A percentile compares a stretch with the other conserved stretches of the same genome.
Evolutionary conservation across 2,797 vertebrate genomes (phyloP).

Genomic region (Scomberomorus guttatus): DNA sequence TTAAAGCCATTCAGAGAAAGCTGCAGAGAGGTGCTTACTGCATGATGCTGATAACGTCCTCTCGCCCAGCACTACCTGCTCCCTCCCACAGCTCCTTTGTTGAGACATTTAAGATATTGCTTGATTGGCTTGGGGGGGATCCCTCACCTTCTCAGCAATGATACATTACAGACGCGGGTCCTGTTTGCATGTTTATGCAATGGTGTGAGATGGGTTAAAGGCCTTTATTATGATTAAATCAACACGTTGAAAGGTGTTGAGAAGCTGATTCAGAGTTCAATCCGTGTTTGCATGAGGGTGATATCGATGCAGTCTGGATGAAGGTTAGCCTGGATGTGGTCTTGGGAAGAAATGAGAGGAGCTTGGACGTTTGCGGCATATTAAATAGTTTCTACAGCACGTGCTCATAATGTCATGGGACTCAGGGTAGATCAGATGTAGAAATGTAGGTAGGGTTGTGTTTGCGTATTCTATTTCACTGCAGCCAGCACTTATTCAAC

Average conservation of each 20-base stretch:
- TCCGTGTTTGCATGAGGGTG: slow-evolving; percentile 13
- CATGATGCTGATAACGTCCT: slow-evolving; percentile 57
- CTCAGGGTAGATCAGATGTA: slow-evolving; percentile 11
- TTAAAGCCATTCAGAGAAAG: slow-evolving; percentile 48
- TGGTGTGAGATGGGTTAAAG: not conserved
- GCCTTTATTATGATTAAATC: slow-evolving; percentile 12
- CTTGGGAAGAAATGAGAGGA: slow-evolving; percentile 8
- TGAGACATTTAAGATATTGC: slow-evolving; percentile 45
- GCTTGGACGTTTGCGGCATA: slow-evolving; percentile 26
- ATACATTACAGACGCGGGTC: not conserved
- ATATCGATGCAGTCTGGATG: slow-evolving; percentile 5
- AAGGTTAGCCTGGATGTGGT: slow-evolving; percentile 13
- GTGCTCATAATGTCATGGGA: slow-evolving; percentile 25
- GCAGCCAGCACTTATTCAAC: slow-evolving; percentile 7
- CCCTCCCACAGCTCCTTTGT: slow-evolving; percentile 21
- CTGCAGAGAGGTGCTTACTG: slow-evolving; percentile 60
- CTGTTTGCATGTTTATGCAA: slow-evolving; percentile 1
- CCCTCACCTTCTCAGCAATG: slow-evolving; percentile 24
- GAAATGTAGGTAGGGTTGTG: slow-evolving; percentile 13
- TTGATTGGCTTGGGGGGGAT: slow-evolving; percentile 3
- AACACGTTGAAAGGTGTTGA: not conserved
- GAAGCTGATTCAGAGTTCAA: slow-evolving; percentile 12
- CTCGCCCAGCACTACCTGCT: slow-evolving; percentile 26
- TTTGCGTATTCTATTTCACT: slow-evolving; percentile 4
- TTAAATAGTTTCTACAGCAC: slow-evolving; percentile 24